phyloP scores from a whole-genome alignment of 2,888 invertebrate genomes.

The Dryocosmus kuriphilus region DNA sequence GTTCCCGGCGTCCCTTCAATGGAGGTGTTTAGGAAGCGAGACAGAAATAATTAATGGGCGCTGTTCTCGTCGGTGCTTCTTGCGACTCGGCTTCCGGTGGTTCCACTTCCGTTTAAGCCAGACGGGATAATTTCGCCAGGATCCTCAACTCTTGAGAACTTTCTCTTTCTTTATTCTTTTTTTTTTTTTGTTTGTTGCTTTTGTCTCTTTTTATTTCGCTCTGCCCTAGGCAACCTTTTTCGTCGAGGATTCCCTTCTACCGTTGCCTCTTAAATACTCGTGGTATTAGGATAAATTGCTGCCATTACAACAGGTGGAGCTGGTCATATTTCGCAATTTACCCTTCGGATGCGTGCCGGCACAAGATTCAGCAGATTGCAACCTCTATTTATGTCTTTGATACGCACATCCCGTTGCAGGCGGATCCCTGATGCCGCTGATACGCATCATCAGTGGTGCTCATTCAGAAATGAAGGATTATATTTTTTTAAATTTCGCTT shows the following conservation, averaged over 20 bases:
- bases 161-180: conserved; percentile 34
- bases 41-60: conserved; percentile 9
- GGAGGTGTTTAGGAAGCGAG: neutral
- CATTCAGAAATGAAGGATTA: neutral
- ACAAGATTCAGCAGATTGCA: conserved; percentile 65
- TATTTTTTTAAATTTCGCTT: no score
- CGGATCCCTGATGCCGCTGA: conserved; percentile 15
- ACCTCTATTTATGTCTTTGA: conserved; percentile 65
- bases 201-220: conserved; percentile 25
- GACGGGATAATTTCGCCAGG: conserved; percentile 10
- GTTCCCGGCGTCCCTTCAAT: neutral
- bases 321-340: conserved; percentile 70
- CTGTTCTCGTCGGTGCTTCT: conserved; percentile 4
- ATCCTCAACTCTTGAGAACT: conserved; percentile 25
- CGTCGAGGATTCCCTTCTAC: neutral
- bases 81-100: conserved; percentile 22
- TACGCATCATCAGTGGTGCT: neutral
- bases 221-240: conserved; percentile 23
- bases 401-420: conserved; percentile 57
- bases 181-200: no score
- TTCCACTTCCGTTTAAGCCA: neutral
- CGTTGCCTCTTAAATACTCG: conserved; percentile 36
- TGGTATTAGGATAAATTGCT: conserved; percentile 70
- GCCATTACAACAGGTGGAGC: conserved; percentile 69
- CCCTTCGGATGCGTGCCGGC: conserved; percentile 63